A percentile compares a stretch with the other conserved stretches of the same genome.
These are phyloP conservation scores for Myodes glareolus DNA, from an alignment of 2,113 vertebrate genomes.

Conservation along the genomic window DNA sequence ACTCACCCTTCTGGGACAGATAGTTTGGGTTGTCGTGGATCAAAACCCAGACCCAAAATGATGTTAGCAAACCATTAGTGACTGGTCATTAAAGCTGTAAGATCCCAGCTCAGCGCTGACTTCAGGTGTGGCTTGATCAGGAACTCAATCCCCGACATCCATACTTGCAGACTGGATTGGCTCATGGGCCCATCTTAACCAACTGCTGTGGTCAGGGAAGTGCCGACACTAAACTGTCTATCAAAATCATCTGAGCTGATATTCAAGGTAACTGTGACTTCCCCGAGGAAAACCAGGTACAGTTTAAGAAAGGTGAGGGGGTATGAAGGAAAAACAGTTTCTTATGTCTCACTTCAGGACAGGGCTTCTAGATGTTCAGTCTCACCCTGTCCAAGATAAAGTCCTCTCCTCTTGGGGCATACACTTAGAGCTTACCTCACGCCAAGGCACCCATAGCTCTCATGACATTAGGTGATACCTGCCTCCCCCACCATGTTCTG, in stretches of 20 bases:
- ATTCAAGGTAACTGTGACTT: neutral
- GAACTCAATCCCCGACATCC: neutral
- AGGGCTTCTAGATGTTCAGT: neutral
- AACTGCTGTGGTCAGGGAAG: neutral
- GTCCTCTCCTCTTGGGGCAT: neutral
- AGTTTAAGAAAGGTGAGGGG: neutral
- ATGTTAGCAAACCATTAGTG: neutral
- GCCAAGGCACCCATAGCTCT: neutral
- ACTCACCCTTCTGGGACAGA: neutral
- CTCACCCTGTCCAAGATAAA: neutral
- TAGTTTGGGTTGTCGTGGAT: neutral
- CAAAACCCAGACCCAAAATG: conserved; percentile 5
- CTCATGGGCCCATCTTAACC: neutral
- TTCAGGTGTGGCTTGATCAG: conserved; percentile 1
- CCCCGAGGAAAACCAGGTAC: neutral
- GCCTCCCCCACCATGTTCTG: neutral
- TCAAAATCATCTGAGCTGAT: neutral
- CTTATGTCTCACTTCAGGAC: neutral
- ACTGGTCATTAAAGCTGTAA: neutral
- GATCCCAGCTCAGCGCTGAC: neutral
- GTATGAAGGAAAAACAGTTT: neutral
- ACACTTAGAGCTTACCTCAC: neutral
- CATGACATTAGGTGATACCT: neutral
- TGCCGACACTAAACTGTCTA: neutral
- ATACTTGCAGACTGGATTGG: neutral